Percentiles rank a stretch among this genome's conserved stretches.
phyloP scores from a whole-genome alignment of 2,888 invertebrate species.

The Galerucella nymphaeae region DNA sequence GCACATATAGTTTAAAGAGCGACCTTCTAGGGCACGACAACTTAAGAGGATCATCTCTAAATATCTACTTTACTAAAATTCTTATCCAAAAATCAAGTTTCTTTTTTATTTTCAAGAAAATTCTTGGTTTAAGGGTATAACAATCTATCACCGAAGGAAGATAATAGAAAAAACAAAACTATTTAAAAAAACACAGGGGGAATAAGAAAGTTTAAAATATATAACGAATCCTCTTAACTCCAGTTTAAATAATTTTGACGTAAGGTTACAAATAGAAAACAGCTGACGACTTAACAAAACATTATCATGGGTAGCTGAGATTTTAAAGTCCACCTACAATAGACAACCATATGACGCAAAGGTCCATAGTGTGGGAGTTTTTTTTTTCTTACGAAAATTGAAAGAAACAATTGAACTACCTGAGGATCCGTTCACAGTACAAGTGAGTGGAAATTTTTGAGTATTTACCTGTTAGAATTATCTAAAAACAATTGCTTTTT shows the following conservation, averaged over 20 bases:
- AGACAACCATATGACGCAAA: conserved; percentile 37
- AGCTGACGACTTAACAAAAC: conserved; percentile 42
- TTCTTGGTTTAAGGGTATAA: no score
- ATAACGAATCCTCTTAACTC: conserved; percentile 4
- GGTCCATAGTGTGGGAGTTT: conserved; percentile 41
- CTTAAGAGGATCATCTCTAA: conserved; percentile 5
- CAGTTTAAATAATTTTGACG: conserved; percentile 30
- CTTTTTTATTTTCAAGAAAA: no score
- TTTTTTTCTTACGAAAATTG: conserved; percentile 11
- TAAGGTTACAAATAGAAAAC: conserved; percentile 36
- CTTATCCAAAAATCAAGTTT: no score
- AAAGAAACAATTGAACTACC: conserved; percentile 35
- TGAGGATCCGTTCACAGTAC: conserved; percentile 24
- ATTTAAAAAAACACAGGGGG: no score
- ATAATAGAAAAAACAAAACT: no score
- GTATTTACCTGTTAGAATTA: conserved; percentile 22
- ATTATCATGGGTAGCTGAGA: conserved; percentile 25
- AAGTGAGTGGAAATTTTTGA: conserved; percentile 8
- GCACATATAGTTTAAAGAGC: conserved; percentile 11
- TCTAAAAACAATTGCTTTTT: no score
- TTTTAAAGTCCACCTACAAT: conserved; percentile 46
- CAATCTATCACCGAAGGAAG: not conserved
- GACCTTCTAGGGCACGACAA: not conserved
- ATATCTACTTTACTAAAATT: not conserved
- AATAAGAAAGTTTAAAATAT: not conserved